Evolutionary conservation across 2,113 vertebrate species (phyloP).

Genomic region (Orycteropus afer): DNA sequence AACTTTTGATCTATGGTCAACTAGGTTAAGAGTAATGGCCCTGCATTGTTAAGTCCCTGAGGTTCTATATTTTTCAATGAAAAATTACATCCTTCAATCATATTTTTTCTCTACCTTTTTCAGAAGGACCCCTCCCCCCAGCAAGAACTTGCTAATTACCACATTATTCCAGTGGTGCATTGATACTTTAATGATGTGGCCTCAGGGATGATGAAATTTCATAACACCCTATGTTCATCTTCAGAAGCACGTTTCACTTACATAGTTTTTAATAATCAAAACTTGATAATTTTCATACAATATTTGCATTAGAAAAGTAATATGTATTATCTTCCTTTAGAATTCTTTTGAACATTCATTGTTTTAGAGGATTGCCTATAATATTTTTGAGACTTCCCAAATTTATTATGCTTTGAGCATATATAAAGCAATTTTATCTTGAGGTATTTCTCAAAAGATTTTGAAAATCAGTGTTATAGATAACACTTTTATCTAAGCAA

Average conservation of each 20-base stretch:
- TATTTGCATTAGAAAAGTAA: conserved; percentile 48
- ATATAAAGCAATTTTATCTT: conserved; percentile 38
- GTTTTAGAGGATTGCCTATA: conserved; percentile 31
- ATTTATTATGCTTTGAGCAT: conserved; percentile 53
- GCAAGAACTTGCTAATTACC: neutral
- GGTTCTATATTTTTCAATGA: neutral
- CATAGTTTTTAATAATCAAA: conserved; percentile 57
- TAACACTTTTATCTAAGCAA: conserved; percentile 27
- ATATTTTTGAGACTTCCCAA: conserved; percentile 52
- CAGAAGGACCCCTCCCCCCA: too few species aligned
- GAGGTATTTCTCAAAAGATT: conserved; percentile 44
- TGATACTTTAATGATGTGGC: conserved; percentile 51
- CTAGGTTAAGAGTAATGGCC: neutral
- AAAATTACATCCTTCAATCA: too few species aligned
- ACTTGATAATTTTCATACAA: conserved; percentile 40
- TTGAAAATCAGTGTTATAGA: conserved; percentile 36
- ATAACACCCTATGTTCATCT: neutral
- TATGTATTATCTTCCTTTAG: conserved; percentile 41
- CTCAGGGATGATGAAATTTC: conserved; percentile 53
- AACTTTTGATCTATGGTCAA: neutral
- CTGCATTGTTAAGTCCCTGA: neutral
- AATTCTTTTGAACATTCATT: conserved; percentile 47
- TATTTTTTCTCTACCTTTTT: too few species aligned
- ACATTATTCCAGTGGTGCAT: neutral
- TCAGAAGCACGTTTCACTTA: conserved; percentile 40